Percentiles rank a stretch among this genome's conserved stretches.
Evolutionary conservation across 2,888 invertebrate species (phyloP).

Genomic region (Cryptus viduatorius): DNA sequence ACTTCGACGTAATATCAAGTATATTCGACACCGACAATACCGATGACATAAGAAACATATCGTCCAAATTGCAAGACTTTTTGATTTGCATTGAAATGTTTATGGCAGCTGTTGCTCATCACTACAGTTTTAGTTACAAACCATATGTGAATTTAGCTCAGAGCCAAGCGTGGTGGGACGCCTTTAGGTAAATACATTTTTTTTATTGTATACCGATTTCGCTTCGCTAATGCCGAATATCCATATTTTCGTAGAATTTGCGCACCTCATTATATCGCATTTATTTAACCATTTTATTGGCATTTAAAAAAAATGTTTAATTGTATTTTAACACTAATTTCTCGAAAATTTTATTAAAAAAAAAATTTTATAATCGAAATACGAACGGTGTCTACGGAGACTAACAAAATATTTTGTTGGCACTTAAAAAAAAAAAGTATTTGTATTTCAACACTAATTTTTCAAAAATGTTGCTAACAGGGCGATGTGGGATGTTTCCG

Average conservation of each 20-base stretch:
- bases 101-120: conserved; percentile 97
- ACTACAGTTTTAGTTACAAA: conserved; percentile 97
- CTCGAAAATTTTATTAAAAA: conserved; percentile 60
- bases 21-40: conserved; percentile 90
- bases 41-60: conserved; percentile 90
- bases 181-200: conserved; percentile 81
- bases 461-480: conserved; percentile 73
- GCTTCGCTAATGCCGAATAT: background rate
- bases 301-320: background rate
- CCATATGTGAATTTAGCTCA: conserved; percentile 89
- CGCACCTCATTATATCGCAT: no score
- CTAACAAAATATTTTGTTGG: no score
- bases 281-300: no score
- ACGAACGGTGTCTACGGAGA: no score
- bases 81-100: conserved; percentile 99
- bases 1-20: conserved; percentile 92
- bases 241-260: no score
- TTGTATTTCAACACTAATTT: background rate
- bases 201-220: background rate
- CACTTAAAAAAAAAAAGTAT: background rate
- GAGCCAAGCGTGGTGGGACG: conserved; percentile 84
- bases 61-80: conserved; percentile 96
- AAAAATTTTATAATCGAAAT: no score
- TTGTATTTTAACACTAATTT: background rate
- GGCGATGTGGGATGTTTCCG: conserved; percentile 98